phyloP scores from a whole-genome alignment of 2,797 vertebrate species.

The Dryobates pubescens region DNA sequence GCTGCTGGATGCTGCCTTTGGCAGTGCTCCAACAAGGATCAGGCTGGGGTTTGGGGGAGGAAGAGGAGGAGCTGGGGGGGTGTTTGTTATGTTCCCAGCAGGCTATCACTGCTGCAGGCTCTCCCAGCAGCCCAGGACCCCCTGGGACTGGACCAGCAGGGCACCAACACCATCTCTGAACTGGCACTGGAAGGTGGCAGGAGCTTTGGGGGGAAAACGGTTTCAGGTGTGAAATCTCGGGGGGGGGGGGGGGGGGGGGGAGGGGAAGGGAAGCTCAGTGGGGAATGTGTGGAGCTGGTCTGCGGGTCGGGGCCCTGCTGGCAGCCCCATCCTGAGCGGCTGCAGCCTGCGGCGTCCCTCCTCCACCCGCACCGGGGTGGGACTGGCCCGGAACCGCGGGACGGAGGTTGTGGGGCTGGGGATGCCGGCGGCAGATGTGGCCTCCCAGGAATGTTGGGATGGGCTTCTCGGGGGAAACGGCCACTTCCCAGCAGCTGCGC shows the following conservation, averaged over 20 bases:
- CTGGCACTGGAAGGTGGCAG: background rate
- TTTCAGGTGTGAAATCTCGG: background rate
- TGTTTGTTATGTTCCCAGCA: accelerated
- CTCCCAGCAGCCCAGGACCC: background rate
- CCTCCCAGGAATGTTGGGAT: background rate
- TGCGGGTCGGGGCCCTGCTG: background rate
- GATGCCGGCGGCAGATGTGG: background rate
- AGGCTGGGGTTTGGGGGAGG: background rate
- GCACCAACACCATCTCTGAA: background rate
- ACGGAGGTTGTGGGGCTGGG: accelerated
- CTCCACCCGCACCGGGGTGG: accelerated
- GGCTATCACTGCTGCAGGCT: background rate
- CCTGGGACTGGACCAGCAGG: accelerated
- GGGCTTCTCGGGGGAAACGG: background rate
- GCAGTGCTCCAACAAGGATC: background rate
- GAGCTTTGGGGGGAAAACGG: background rate
- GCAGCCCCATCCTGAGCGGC: background rate
- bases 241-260: background rate
- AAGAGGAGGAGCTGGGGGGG: background rate
- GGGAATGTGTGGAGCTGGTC: background rate
- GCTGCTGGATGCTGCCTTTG: background rate
- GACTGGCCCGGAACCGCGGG: accelerated
- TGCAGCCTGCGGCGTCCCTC: background rate
- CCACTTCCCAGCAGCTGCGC: background rate
- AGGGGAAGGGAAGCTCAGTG: no score